phyloP scores from a whole-genome alignment of 2,888 invertebrate genomes.

The Calliscelio sp. region DNA sequence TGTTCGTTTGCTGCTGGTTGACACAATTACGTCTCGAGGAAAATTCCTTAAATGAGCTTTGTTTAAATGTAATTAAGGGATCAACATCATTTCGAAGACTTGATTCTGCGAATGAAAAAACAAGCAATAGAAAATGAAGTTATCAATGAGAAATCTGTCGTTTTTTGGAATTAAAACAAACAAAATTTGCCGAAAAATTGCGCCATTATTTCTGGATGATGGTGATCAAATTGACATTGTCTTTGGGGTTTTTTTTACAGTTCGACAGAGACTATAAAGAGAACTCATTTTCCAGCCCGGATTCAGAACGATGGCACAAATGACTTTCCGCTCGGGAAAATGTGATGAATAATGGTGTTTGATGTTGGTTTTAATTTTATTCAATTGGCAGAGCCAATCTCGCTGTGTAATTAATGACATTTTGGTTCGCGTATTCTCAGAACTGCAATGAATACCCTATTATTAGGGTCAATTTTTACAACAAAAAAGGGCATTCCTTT shows the following conservation, averaged over 20 bases:
- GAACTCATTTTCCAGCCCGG: background rate
- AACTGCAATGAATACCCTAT: too few species aligned
- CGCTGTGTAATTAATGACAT: too few species aligned
- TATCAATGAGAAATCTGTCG: too few species aligned
- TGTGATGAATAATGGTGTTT: background rate
- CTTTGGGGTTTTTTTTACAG: background rate
- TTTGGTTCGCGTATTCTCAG: too few species aligned
- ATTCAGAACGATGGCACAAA: background rate
- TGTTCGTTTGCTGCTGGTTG: conserved; percentile 37
- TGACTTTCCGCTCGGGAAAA: background rate
- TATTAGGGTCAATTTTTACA: too few species aligned
- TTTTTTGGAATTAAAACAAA: too few species aligned
- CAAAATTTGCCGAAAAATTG: background rate
- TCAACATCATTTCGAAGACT: conserved; percentile 25
- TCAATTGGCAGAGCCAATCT: too few species aligned
- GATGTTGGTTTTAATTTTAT: too few species aligned
- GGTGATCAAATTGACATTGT: background rate
- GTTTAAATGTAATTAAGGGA: conserved; percentile 51
- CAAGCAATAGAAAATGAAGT: background rate
- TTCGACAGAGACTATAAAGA: background rate
- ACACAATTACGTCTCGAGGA: conserved; percentile 42
- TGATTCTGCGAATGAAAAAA: background rate
- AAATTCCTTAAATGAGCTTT: conserved; percentile 45
- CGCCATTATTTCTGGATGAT: too few species aligned
- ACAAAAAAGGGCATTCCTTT: too few species aligned